Base-by-base conservation (phyloP, 2,113 vertebrate genomes). In the Coregonus clupeaformis region DNA sequence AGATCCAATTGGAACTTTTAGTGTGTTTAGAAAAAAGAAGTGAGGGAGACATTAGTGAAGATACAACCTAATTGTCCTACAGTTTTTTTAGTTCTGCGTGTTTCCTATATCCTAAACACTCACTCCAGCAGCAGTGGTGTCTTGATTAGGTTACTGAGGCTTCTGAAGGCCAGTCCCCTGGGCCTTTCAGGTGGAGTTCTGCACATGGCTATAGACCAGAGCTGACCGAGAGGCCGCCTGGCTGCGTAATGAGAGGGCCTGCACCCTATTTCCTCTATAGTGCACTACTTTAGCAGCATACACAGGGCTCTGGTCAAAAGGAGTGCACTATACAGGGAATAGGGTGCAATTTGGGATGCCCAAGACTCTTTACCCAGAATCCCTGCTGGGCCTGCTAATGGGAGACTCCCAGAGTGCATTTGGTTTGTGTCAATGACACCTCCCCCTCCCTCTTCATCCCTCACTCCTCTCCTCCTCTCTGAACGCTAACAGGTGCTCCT, bases 331-430 rank as follows among this genome's bases (percentile, higher is more conserved):
- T 52, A 16, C 5, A 52, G 12, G 49, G 3, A 52, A 52, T 18
- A 52, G 14, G 16, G 49, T 52, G 49, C 13, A 14, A 52, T 52
- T 52, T 18, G 16, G 16, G 16, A 52, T 4, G 49, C 49, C 18
- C 13, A 52, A 16, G 77, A 73, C 83, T 88, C 82, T 79, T 87
- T 87, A 87, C 83, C 79, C 81, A 49, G 72, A 74, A 83, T 87
- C 86, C 89, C 86, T 75, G 85, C 89, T 85, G 88, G 73, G 89
- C 80, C 80, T 73, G 86, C 89, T 91, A 89, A 89, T 84, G 77
- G 76, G 86, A 87, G 77, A 75, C 82, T 84, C 85, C 13, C 25
- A 83, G 75, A 87, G 77, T 80, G 57, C 57, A 22, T 69, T 69
- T 85, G 80, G 69, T 69, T 42, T 22, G 70, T 73, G 87, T 87